Conservation (phyloP, 1,140 invertebrate genomes). For the Pseudachorutes palmiensis region DNA sequence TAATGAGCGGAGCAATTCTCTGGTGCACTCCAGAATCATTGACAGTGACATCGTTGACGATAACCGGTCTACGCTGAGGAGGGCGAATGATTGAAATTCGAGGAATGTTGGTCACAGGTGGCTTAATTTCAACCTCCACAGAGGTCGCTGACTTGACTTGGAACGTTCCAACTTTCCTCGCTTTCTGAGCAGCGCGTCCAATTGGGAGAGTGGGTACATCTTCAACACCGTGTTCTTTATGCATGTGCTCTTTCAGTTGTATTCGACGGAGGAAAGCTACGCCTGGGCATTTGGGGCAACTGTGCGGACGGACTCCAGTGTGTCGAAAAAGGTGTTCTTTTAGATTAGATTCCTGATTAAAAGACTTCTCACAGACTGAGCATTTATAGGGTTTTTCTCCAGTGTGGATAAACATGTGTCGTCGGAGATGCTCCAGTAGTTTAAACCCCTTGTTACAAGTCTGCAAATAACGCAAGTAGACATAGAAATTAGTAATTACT, state of each 20-base stretch:
- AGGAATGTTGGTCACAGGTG: no score
- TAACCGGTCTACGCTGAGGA: not conserved
- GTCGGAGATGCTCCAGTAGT: slow-evolving; percentile 55
- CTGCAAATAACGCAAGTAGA: slow-evolving; percentile 4
- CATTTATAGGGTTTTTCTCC: slow-evolving; percentile 77
- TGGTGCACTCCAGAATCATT: not conserved
- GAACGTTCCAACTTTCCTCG: not conserved
- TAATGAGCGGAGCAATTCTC: slow-evolving; percentile 5
- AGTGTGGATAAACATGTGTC: slow-evolving; percentile 67
- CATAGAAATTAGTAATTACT: no score
- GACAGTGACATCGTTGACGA: not conserved
- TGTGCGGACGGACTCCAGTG: slow-evolving; percentile 27
- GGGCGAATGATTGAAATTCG: no score
- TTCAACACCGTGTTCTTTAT: slow-evolving; percentile 28
- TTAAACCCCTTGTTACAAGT: slow-evolving; percentile 28
- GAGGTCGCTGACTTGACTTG: not conserved
- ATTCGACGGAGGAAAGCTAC: slow-evolving; percentile 25
- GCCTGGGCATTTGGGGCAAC: slow-evolving; percentile 24
- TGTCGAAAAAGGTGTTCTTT: slow-evolving; percentile 27
- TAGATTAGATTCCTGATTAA: slow-evolving; percentile 52
- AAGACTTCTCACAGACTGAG: slow-evolving; percentile 54
- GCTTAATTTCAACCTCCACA: not conserved
- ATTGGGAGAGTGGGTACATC: slow-evolving; percentile 27
- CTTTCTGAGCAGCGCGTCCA: slow-evolving; percentile 24
- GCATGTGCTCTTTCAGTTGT: slow-evolving; percentile 33